Conservation (phyloP, 64 coral and sea anemone species). For the Porites australiensis region DNA sequence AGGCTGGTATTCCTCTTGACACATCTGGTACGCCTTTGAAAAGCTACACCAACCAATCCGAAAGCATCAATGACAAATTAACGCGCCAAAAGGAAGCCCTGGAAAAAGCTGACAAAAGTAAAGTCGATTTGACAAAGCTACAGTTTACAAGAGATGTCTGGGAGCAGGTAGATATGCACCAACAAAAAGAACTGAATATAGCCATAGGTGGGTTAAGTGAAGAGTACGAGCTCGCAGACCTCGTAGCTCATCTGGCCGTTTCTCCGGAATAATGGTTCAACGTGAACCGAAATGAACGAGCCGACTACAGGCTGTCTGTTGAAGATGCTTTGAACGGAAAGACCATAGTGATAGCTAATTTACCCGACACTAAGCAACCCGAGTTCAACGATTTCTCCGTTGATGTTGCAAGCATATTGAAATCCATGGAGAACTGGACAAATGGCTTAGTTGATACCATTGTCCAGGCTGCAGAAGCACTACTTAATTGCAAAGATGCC, state of each 20-base stretch:
- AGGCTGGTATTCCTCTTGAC: slow-evolving; percentile 17
- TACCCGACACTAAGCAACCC: not conserved
- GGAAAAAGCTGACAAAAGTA: slow-evolving; percentile 6
- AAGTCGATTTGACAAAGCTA: slow-evolving; percentile 17
- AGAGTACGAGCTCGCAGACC: slow-evolving; percentile 42
- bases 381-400: not conserved
- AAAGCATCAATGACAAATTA: slow-evolving; percentile 35
- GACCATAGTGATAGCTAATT: not conserved
- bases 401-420: not conserved
- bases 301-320: slow-evolving; percentile 30
- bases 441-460: not conserved
- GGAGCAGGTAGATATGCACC: slow-evolving; percentile 44
- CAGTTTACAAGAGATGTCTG: slow-evolving; percentile 48
- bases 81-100: slow-evolving; percentile 5
- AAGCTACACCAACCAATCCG: slow-evolving; percentile 30
- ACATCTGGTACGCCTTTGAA: not conserved
- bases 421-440: not conserved
- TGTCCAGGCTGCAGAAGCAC: not conserved
- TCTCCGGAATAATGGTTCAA: slow-evolving; percentile 48
- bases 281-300: slow-evolving; percentile 7
- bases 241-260: slow-evolving; percentile 43
- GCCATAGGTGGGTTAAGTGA: slow-evolving; percentile 51
- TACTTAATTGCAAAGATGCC: not conserved
- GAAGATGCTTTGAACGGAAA: not conserved
- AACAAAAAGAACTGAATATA: slow-evolving; percentile 34